Evolutionary conservation across 2,797 vertebrate genomes (phyloP).

Genomic region (Lycodopsis pacificus): DNA sequence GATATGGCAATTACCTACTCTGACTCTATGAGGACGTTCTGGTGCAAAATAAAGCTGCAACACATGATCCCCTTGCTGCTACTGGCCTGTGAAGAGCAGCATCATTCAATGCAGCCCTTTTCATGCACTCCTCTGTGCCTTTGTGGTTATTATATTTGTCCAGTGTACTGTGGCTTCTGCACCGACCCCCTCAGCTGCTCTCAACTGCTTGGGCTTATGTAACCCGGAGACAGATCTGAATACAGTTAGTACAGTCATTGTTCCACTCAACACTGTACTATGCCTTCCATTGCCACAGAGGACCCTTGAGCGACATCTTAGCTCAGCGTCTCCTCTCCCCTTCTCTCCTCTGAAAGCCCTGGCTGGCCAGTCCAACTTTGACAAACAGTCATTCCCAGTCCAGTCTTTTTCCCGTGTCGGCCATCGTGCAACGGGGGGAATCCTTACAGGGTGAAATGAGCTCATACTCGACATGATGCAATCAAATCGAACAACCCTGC

Average conservation of each 20-base stretch:
- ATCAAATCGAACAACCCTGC: constrained; percentile 5
- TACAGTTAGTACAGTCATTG: constrained; percentile 84
- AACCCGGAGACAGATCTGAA: constrained; percentile 81
- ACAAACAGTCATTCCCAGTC: constrained; percentile 62
- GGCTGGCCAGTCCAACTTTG: constrained; percentile 52
- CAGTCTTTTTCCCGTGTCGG: constrained; percentile 38
- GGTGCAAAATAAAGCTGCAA: constrained; percentile 63
- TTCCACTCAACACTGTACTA: constrained; percentile 79
- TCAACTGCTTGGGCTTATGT: constrained; percentile 73
- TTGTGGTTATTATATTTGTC: constrained; percentile 85
- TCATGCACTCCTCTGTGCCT: constrained; percentile 75
- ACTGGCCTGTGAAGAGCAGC: constrained; percentile 73
- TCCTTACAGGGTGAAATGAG: constrained; percentile 55
- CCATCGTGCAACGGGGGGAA: constrained; percentile 35
- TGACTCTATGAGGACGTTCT: constrained; percentile 49
- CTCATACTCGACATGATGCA: constrained; percentile 45
- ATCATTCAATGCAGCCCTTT: constrained; percentile 78
- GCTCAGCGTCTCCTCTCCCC: constrained; percentile 56
- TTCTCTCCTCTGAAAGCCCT: constrained; percentile 61
- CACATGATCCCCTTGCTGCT: constrained; percentile 68
- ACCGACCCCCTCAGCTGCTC: constrained; percentile 74
- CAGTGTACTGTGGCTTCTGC: constrained; percentile 84
- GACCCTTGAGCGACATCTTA: constrained; percentile 80
- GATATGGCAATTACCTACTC: constrained; percentile 70
- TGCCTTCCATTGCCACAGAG: constrained; percentile 66